Percentiles rank a stretch among this genome's conserved stretches.
Conservation (phyloP, 2,113 vertebrate species). For the Podilymbus podiceps region DNA sequence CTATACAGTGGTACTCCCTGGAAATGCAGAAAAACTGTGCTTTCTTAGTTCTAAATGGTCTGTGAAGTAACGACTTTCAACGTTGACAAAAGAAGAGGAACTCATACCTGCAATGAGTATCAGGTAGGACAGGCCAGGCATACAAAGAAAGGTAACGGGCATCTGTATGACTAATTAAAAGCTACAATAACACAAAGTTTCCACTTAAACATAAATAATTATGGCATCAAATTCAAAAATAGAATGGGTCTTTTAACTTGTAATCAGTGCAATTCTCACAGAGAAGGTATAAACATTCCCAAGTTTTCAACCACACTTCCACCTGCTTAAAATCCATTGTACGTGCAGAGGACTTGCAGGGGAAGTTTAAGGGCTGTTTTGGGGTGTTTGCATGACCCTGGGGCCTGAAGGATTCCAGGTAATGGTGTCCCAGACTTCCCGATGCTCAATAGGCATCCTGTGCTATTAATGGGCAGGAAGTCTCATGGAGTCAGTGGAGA, state of each 20-base stretch:
- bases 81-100: background rate
- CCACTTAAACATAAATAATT: background rate
- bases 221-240: background rate
- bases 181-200: background rate
- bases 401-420: background rate
- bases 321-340: background rate
- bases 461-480: background rate
- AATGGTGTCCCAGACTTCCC: background rate
- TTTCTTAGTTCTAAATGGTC: background rate
- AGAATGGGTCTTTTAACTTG: background rate
- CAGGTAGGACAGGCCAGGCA: background rate
- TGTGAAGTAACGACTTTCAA: background rate
- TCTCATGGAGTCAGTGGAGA: background rate
- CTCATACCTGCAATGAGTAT: background rate
- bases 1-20: background rate
- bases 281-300: background rate
- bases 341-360: background rate
- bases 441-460: background rate
- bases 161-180: background rate
- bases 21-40: background rate
- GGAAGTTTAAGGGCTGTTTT: background rate
- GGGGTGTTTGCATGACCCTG: background rate
- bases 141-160: background rate
- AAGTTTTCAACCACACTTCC: background rate
- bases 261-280: background rate